These are phyloP conservation scores for Eptesicus fuscus DNA, from an alignment of 2,113 vertebrate species.

Conservation along the genomic window DNA sequence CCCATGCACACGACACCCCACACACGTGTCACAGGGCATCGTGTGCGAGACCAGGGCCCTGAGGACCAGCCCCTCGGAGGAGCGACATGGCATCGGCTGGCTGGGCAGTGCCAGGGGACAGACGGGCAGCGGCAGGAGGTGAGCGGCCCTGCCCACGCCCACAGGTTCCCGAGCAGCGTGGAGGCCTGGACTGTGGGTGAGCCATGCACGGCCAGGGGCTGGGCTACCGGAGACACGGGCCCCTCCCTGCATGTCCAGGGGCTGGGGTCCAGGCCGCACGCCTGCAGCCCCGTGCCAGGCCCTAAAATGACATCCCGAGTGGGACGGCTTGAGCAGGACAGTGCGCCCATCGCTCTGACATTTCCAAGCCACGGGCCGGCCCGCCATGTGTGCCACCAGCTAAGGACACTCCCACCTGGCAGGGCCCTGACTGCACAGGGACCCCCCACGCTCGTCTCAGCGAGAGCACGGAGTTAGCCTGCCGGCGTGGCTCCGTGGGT, in stretches of 20 bases:
- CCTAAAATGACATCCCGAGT: fast-evolving
- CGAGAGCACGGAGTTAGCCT: neutral
- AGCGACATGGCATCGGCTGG: fast-evolving
- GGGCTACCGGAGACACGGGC: neutral
- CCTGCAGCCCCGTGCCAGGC: neutral
- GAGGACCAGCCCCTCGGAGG: neutral
- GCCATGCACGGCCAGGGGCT: neutral
- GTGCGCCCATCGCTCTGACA: fast-evolving
- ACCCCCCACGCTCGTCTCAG: neutral
- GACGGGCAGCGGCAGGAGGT: neutral
- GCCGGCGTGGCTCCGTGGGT: no score
- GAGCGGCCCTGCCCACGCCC: no score
- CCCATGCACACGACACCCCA: fast-evolving
- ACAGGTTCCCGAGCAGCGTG: fast-evolving
- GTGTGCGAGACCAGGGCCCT: fast-evolving
- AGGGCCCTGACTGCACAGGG: no score
- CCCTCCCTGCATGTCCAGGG: neutral
- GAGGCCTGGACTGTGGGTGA: neutral
- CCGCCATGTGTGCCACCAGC: fast-evolving
- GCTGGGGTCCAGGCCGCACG: neutral
- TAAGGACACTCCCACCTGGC: fast-evolving
- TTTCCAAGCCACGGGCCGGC: neutral
- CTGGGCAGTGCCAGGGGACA: neutral
- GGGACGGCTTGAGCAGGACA: neutral
- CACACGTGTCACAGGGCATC: neutral